phyloP scores from a whole-genome alignment of 2,888 invertebrate species.

The Lamellibrachia columna region DNA sequence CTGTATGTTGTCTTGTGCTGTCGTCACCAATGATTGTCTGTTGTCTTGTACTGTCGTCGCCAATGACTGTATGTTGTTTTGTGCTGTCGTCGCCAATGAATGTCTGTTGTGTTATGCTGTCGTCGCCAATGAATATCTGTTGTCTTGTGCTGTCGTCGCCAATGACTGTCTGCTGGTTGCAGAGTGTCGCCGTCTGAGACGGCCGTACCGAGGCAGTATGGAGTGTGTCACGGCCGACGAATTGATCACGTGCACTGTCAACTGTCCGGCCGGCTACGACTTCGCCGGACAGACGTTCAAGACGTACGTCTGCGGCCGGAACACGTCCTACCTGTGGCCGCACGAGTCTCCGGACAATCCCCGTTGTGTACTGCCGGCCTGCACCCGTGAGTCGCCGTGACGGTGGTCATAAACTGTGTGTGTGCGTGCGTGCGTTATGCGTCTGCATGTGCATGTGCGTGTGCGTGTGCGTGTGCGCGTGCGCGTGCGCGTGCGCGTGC shows the following conservation, averaged over 20 bases:
- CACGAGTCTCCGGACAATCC: conserved; percentile 42
- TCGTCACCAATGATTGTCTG: too few species aligned
- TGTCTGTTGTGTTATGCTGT: not conserved
- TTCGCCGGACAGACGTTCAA: conserved; percentile 37
- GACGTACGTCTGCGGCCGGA: conserved; percentile 36
- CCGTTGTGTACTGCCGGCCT: conserved; percentile 38
- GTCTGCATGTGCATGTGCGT: not conserved
- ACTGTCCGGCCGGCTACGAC: conserved; percentile 40
- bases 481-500: not conserved
- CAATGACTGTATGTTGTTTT: too few species aligned
- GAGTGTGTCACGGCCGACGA: conserved; percentile 49
- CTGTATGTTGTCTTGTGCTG: too few species aligned
- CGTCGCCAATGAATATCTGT: not conserved
- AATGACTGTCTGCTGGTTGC: not conserved
- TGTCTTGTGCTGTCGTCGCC: not conserved
- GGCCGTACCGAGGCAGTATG: conserved; percentile 54
- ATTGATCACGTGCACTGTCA: conserved; percentile 45
- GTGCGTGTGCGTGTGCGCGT: not conserved
- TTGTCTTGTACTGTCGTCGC: too few species aligned
- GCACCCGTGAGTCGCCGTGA: conserved; percentile 28
- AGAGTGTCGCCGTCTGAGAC: conserved; percentile 36
- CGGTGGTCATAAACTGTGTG: not conserved
- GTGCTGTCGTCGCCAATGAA: not conserved
- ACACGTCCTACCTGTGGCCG: conserved; percentile 41
- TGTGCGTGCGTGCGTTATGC: not conserved